A percentile compares a stretch with the other conserved stretches of the same genome.
These are phyloP conservation scores for Ataeniobius toweri DNA, from an alignment of 2,797 vertebrate genomes.

Conservation along the genomic window DNA sequence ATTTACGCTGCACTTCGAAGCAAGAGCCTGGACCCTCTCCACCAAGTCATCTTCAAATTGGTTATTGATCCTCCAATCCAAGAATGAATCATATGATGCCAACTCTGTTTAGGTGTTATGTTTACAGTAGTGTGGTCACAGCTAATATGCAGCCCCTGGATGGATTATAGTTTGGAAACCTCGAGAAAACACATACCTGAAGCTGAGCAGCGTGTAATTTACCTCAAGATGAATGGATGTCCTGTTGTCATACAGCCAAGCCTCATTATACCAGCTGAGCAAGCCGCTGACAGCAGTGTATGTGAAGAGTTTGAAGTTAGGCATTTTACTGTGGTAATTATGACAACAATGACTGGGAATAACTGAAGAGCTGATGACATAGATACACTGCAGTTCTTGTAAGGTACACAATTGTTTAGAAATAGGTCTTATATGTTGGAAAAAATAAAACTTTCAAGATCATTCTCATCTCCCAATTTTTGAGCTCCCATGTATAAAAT, in stretches of 20 bases:
- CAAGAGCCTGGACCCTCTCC: slow-evolving; percentile 61
- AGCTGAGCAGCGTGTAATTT: slow-evolving; percentile 47
- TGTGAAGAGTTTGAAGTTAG: slow-evolving; percentile 56
- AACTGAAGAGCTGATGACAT: slow-evolving; percentile 26
- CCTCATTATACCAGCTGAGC: slow-evolving; percentile 67
- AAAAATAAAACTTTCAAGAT: neutral
- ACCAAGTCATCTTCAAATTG: slow-evolving; percentile 80
- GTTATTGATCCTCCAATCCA: slow-evolving; percentile 82
- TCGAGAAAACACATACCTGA: slow-evolving; percentile 49
- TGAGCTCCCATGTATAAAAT: slow-evolving; percentile 22
- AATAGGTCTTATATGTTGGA: slow-evolving; percentile 7
- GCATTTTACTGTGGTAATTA: slow-evolving; percentile 26
- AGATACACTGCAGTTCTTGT: slow-evolving; percentile 5
- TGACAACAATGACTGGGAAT: slow-evolving; percentile 19
- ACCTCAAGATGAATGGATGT: slow-evolving; percentile 58
- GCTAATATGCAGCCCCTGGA: slow-evolving; percentile 55
- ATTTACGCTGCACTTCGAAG: slow-evolving; percentile 71
- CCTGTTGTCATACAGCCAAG: slow-evolving; percentile 55
- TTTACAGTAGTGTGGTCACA: slow-evolving; percentile 62
- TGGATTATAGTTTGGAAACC: slow-evolving; percentile 62
- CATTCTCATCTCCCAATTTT: neutral
- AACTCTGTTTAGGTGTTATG: slow-evolving; percentile 61
- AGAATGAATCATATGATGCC: slow-evolving; percentile 76
- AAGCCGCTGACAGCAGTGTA: slow-evolving; percentile 44
- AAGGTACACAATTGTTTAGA: slow-evolving; percentile 10